Evolutionary conservation across 2,113 vertebrate genomes (phyloP).

Genomic region (Syngnathoides biaculeatus): DNA sequence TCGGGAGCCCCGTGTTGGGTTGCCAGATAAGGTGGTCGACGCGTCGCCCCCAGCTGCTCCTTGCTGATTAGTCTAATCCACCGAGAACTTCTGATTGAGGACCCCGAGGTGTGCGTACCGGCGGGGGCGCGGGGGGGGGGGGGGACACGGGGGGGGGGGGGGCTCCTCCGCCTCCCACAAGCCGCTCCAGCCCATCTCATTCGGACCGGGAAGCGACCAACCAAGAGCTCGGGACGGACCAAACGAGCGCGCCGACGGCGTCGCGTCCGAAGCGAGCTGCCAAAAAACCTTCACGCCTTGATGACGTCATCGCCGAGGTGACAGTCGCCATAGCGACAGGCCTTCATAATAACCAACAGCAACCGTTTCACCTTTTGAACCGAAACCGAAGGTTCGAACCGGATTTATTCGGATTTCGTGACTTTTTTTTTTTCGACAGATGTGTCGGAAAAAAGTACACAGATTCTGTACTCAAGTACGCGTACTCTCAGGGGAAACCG

Average conservation of each 20-base stretch:
- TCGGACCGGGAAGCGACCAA: conserved; percentile 64
- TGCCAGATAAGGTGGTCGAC: conserved; percentile 76
- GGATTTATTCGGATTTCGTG: neutral
- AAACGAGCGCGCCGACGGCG: neutral
- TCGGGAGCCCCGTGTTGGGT: conserved; percentile 77
- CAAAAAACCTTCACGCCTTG: neutral
- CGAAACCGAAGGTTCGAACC: neutral
- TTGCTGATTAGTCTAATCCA: conserved; percentile 84
- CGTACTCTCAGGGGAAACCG: too few species aligned
- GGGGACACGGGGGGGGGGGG: conserved; percentile 34
- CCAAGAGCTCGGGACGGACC: neutral
- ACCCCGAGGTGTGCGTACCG: conserved; percentile 60
- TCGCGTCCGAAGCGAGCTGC: neutral
- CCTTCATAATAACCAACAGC: too few species aligned
- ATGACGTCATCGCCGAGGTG: neutral
- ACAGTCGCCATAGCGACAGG: neutral
- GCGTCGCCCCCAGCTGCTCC: conserved; percentile 64
- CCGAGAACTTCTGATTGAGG: conserved; percentile 79
- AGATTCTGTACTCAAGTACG: too few species aligned
- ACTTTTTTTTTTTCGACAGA: neutral
- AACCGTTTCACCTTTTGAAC: too few species aligned
- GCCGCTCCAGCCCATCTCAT: conserved; percentile 70
- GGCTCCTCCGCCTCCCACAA: too few species aligned
- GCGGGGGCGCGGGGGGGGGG: neutral
- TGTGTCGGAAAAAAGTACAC: too few species aligned